A percentile compares a stretch with the other conserved stretches of the same genome.
phyloP scores from a whole-genome alignment of 1,140 invertebrate species.

The Tribolium madens region DNA sequence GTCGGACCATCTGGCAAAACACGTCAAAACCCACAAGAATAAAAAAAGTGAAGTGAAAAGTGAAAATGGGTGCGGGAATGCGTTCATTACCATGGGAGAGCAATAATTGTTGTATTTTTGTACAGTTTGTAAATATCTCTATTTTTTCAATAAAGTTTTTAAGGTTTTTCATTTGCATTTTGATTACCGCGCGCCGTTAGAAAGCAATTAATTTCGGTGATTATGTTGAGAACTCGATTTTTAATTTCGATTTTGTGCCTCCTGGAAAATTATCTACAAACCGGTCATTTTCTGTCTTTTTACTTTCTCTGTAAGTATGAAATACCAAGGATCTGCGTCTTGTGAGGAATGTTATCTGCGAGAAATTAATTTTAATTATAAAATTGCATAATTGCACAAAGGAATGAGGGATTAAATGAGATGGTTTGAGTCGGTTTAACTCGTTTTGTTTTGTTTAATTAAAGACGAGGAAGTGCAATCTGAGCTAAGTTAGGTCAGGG shows the following conservation, averaged over 20 bases:
- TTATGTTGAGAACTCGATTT: too few species aligned
- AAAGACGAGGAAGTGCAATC: too few species aligned
- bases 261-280: too few species aligned
- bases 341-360: too few species aligned
- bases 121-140: constrained; percentile 16
- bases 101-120: constrained; percentile 34
- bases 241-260: background rate
- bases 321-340: background rate
- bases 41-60: constrained; percentile 48
- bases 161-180: background rate
- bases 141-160: constrained; percentile 16
- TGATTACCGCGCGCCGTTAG: background rate
- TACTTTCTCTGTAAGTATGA: constrained; percentile 18
- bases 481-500: too few species aligned
- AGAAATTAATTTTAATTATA: too few species aligned
- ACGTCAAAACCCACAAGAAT: constrained; percentile 83
- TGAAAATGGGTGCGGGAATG: constrained; percentile 3
- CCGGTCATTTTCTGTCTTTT: background rate
- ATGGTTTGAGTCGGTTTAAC: too few species aligned
- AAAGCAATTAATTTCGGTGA: too few species aligned
- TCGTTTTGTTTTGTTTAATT: too few species aligned
- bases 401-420: too few species aligned
- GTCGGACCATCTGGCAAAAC: constrained; percentile 88
- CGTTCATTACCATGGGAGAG: background rate
- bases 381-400: too few species aligned